Base-by-base conservation (phyloP, 2,888 invertebrate species). In the Cistogaster globosa region DNA sequence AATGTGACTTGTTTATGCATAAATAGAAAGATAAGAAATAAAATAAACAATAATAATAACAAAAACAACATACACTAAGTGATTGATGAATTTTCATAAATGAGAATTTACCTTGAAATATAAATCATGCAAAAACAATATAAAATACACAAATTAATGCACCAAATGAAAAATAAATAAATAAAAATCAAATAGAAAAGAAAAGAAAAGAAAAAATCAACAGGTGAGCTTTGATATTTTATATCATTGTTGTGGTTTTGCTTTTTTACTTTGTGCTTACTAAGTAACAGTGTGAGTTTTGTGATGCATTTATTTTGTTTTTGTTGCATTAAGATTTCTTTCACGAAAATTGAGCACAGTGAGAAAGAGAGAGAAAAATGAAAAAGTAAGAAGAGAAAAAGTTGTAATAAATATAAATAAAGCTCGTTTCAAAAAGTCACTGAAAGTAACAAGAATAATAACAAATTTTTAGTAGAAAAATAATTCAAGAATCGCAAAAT, bases 141-240 rank as follows among this genome's bases (percentile, higher is more conserved):
- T 77, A 1, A 38, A 38, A 9, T 9, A 38, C 38, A 38, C 11
- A 62, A 36, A 65, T 75, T 84, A 86, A 83, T 74, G 81, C 79
- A 42, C 42, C 88, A 83, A 79, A 86, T 76, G 6, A 32, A 16
- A n/a, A 77, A 62, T 26, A 68, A 36, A 7, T 78, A 86, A 32
- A 74, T 60, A 3, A 77, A 68, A 26, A 26, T 26, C 26, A 26
- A 26, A 63, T 20, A 26, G 4, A 26, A 26, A 26, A 55, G 55
- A 79, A n/a, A 53, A 26, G 4, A 26, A 26, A 26, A 55, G 55
- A 79, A n/a, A 53, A 87, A 89, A 89, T 88, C 90, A 90, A 90
- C 91, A 90, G 91, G 91, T 90, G 90, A 91, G 90, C 82, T 71
- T 72, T 67, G 11, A 65, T 58, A 45, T 36, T 58, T 65, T 45